Percentiles rank a stretch among this genome's conserved stretches.
Evolutionary conservation across 2,888 invertebrate species (phyloP).

Genomic region (Agrochola macilenta): DNA sequence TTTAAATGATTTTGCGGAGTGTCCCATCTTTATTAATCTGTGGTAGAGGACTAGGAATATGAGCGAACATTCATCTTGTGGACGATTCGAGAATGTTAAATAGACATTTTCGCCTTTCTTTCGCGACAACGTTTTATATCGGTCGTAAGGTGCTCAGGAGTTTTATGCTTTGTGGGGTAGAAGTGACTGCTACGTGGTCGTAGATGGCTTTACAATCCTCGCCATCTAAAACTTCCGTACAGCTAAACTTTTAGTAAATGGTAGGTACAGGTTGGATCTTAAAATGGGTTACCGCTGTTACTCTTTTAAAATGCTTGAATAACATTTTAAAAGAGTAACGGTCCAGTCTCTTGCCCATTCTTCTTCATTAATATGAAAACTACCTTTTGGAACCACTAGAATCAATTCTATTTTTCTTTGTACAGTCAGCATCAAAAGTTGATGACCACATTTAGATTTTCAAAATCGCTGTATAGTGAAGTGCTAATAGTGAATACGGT

Average conservation of each 20-base stretch:
- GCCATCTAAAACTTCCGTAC: neutral
- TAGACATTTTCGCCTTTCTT: slow-evolving; percentile 46
- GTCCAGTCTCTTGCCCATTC: too few relatives aligned
- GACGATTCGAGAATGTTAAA: slow-evolving; percentile 75
- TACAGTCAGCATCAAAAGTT: too few relatives aligned
- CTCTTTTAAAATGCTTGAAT: too few relatives aligned
- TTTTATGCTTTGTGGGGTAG: slow-evolving; percentile 29
- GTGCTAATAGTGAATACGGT: too few relatives aligned
- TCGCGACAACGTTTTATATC: slow-evolving; percentile 44
- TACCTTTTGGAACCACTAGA: too few relatives aligned
- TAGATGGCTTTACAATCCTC: neutral
- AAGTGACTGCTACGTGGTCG: slow-evolving; percentile 27
- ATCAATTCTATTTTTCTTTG: too few relatives aligned
- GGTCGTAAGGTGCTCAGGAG: slow-evolving; percentile 38
- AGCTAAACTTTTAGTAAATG: neutral
- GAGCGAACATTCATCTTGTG: slow-evolving; percentile 70
- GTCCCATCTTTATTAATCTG: too few relatives aligned
- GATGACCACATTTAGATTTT: too few relatives aligned
- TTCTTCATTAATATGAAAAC: too few relatives aligned
- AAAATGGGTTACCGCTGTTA: neutral
- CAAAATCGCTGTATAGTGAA: too few relatives aligned
- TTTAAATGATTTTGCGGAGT: too few relatives aligned
- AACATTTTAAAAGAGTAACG: too few relatives aligned
- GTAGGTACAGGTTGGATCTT: neutral
- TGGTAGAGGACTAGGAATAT: slow-evolving; percentile 61